Percentiles rank a stretch among this genome's conserved stretches.
Conservation (phyloP, 2,113 vertebrate species). For the Centropristis striata region DNA sequence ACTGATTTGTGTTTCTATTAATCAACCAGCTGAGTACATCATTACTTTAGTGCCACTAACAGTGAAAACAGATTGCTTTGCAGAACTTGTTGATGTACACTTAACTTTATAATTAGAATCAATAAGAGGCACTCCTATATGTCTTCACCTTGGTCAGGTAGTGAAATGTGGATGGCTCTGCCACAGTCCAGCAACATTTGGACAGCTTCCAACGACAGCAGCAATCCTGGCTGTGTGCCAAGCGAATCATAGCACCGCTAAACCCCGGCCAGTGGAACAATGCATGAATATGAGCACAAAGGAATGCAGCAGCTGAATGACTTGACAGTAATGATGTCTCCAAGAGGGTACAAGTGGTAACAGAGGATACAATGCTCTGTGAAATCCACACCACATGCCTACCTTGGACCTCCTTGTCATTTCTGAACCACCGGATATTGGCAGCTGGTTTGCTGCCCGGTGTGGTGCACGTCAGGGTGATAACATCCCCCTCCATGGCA, state of each 20-base stretch:
- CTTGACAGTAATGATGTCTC: slow-evolving; percentile 51
- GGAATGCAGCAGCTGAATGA: slow-evolving; percentile 38
- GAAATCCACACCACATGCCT: slow-evolving; percentile 57
- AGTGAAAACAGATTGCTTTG: slow-evolving; percentile 19
- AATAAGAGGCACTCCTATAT: slow-evolving; percentile 9
- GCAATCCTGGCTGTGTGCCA: slow-evolving; percentile 51
- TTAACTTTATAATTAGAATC: slow-evolving; percentile 49
- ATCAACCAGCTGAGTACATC: slow-evolving; percentile 20
- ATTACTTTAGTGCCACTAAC: slow-evolving; percentile 9
- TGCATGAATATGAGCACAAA: slow-evolving; percentile 49
- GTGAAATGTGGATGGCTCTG: slow-evolving; percentile 32
- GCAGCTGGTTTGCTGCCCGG: slow-evolving; percentile 97
- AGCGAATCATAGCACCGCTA: slow-evolving; percentile 5
- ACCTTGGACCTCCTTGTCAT: slow-evolving; percentile 98
- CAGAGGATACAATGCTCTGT: slow-evolving; percentile 36
- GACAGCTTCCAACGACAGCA: slow-evolving; percentile 50
- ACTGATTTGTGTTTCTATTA: slow-evolving; percentile 9
- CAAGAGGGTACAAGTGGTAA: slow-evolving; percentile 25
- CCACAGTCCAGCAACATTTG: slow-evolving; percentile 48
- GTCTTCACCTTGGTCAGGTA: slow-evolving; percentile 39
- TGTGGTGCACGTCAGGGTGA: slow-evolving; percentile 95
- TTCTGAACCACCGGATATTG: slow-evolving; percentile 96
- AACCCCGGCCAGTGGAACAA: slow-evolving; percentile 33
- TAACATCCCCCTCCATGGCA: slow-evolving; percentile 93
- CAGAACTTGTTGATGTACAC: slow-evolving; percentile 1